Conservation (phyloP, 2,113 vertebrate genomes). For the Seriola quinqueradiata region DNA sequence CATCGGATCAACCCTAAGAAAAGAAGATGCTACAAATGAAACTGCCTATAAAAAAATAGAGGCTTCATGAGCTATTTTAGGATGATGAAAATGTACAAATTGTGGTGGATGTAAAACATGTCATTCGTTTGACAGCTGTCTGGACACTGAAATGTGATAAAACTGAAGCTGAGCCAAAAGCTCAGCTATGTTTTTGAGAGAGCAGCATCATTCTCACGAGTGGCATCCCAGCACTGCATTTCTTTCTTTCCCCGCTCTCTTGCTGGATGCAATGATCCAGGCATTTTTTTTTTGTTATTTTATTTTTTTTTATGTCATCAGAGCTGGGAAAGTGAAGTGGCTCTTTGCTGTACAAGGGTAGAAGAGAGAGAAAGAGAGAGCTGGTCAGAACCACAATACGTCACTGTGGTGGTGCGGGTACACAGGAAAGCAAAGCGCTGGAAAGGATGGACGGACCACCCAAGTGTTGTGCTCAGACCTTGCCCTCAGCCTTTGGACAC, state of each 20-base stretch:
- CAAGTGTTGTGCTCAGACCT: slow-evolving; percentile 49
- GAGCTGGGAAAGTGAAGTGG: slow-evolving; percentile 54
- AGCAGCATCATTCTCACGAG: slow-evolving; percentile 42
- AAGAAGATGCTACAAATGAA: slow-evolving; percentile 63
- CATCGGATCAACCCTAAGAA: slow-evolving; percentile 64
- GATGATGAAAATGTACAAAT: slow-evolving; percentile 74
- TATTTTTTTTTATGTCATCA: slow-evolving; percentile 52
- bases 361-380: slow-evolving; percentile 37
- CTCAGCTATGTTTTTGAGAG: slow-evolving; percentile 35
- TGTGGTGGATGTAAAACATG: slow-evolving; percentile 69
- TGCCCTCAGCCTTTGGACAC: slow-evolving; percentile 21
- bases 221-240: slow-evolving; percentile 48
- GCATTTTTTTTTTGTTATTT: slow-evolving; percentile 12
- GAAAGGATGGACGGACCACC: slow-evolving; percentile 62
- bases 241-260: slow-evolving; percentile 25
- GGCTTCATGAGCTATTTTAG: slow-evolving; percentile 64
- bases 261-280: slow-evolving; percentile 59
- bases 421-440: slow-evolving; percentile 31
- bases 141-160: slow-evolving; percentile 51
- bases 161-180: slow-evolving; percentile 44
- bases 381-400: slow-evolving; percentile 43
- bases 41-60: slow-evolving; percentile 53
- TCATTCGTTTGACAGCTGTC: slow-evolving; percentile 69
- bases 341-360: slow-evolving; percentile 56
- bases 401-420: slow-evolving; percentile 55